These are phyloP conservation scores for Drosophila stalkeri DNA, from an alignment of 2,888 invertebrate genomes.

Conservation along the genomic window DNA sequence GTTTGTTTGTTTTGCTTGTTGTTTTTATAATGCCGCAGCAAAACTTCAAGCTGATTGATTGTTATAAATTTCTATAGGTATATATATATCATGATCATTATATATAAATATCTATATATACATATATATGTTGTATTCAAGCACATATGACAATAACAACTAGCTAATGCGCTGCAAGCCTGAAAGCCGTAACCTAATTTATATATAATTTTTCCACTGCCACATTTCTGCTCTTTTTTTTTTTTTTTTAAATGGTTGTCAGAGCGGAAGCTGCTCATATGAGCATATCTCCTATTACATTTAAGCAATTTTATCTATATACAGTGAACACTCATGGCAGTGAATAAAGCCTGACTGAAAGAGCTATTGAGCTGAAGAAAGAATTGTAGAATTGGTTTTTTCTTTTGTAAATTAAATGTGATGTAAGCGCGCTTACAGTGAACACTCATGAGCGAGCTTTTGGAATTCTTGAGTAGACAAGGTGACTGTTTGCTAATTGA, in stretches of 20 bases:
- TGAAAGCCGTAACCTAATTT: slow-evolving; percentile 58
- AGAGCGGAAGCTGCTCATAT: slow-evolving; percentile 75
- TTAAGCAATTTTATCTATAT: slow-evolving; percentile 21
- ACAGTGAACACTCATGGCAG: not conserved
- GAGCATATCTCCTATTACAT: slow-evolving; percentile 68
- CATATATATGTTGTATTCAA: not conserved
- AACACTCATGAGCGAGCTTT: not conserved
- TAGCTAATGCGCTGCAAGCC: slow-evolving; percentile 25
- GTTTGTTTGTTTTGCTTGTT: slow-evolving; percentile 28
- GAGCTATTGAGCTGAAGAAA: not conserved
- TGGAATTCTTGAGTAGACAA: no score
- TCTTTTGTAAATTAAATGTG: not conserved
- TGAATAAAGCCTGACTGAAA: not conserved
- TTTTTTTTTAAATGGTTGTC: slow-evolving; percentile 36
- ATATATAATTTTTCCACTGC: slow-evolving; percentile 63
- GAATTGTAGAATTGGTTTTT: not conserved
- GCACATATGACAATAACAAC: slow-evolving; percentile 9
- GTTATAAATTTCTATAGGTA: not conserved
- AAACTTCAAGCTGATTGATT: slow-evolving; percentile 33
- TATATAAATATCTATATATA: not conserved
- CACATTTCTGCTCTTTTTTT: slow-evolving; percentile 31
- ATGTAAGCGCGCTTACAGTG: not conserved
- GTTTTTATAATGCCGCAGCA: slow-evolving; percentile 26
- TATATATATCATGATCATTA: slow-evolving; percentile 1
- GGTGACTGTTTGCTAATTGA: no score